Conservation (phyloP, 37 sponge, comb jelly and placozoan genomes). For the Haliclona indistincta region DNA sequence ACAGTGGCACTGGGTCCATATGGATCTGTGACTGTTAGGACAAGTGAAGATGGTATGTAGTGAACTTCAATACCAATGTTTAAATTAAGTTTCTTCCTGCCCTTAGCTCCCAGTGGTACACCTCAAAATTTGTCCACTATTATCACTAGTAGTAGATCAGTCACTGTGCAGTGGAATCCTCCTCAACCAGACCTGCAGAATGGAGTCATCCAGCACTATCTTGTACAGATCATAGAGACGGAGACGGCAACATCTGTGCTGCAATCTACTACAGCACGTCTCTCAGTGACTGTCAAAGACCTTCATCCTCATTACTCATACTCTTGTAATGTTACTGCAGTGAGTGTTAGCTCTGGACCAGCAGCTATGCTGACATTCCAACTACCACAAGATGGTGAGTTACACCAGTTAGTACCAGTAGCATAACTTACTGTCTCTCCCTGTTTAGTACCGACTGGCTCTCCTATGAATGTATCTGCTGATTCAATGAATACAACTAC, state of each 20-base stretch:
- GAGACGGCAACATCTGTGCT: neutral
- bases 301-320: conserved; percentile 1
- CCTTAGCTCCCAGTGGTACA: conserved; percentile 1
- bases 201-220: conserved; percentile 13
- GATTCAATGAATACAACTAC: neutral
- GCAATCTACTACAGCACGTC: neutral
- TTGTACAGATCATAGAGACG: neutral
- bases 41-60: conserved; percentile 1
- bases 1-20: too few relatives aligned
- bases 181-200: conserved; percentile 16
- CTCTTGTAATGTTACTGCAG: conserved; percentile 30
- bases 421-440: neutral
- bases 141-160: neutral
- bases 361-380: neutral
- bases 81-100: neutral
- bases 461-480: conserved; percentile 8
- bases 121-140: neutral
- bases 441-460: conserved; percentile 2
- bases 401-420: neutral
- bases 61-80: neutral
- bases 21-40: neutral
- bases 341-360: conserved; percentile 19
- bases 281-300: too few relatives aligned
- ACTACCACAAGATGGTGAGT: too few relatives aligned
- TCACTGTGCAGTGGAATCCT: conserved; percentile 17